Evolutionary conservation across 2,797 vertebrate genomes (phyloP), one percentile per base, ranked within the genome.

Genomic region (Tachyglossus aculeatus): DNA sequence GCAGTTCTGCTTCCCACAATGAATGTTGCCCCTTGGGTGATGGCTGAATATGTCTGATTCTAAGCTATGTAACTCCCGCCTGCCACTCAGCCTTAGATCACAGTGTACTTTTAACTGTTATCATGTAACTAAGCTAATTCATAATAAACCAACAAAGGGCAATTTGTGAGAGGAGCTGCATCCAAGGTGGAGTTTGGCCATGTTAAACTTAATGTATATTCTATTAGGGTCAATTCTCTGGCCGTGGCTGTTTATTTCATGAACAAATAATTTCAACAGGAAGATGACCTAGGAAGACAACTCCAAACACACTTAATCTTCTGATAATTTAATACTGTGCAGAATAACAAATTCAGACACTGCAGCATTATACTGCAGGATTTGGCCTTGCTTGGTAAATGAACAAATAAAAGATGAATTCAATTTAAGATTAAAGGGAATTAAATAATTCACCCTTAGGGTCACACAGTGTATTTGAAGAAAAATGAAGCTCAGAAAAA

Each of bases 61-160:
- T n/a, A n/a, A n/a, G n/a, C n/a, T n/a, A n/a, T n/a, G n/a, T n/a
- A n/a, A n/a, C n/a, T n/a, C n/a, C n/a, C n/a, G n/a, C n/a, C n/a
- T n/a, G n/a, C n/a, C n/a, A n/a, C n/a, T n/a, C n/a, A n/a, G n/a
- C n/a, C n/a, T n/a, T n/a, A n/a, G n/a, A n/a, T n/a, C n/a, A n/a
- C n/a, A n/a, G n/a, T n/a, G n/a, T n/a, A n/a, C n/a, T n/a, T n/a
- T n/a, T n/a, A n/a, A n/a, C n/a, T n/a, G n/a, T n/a, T n/a, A n/a
- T n/a, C n/a, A 58, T 19, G 38, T 57, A 56, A 45, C 33, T 24
- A 29, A 62, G 29, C 8, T 76, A 74, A 60, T 57, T 74, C 61
- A 74, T 74, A 66, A 55, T 43, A 58, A 62, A 32, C 61, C 61
- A 43, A 31, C 19, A 56, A 25, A 78, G 21, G 58, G 44, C n/a